A percentile compares a stretch with the other conserved stretches of the same genome.
phyloP scores from a whole-genome alignment of 2,888 invertebrate genomes.

The Leptogaster cylindrica region DNA sequence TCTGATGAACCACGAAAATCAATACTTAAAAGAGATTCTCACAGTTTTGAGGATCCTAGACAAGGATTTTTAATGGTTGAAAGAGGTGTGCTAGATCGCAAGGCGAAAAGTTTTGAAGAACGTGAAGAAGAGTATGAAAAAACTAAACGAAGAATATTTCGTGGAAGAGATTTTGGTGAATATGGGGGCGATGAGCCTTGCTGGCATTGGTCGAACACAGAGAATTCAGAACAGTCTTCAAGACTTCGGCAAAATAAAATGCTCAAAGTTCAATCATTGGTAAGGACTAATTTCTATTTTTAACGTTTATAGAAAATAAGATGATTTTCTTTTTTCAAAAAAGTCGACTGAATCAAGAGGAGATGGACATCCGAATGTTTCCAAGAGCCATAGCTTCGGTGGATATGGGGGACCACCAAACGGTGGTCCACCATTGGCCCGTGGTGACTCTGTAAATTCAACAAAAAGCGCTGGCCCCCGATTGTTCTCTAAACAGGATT shows the following conservation, averaged over 20 bases:
- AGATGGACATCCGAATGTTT: constrained; percentile 66
- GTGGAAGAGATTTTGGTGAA: constrained; percentile 54
- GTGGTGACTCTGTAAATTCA: constrained; percentile 71
- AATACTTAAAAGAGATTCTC: constrained; percentile 82
- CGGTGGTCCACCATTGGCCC: constrained; percentile 69
- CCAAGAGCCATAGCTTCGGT: constrained; percentile 88
- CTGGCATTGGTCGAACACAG: constrained; percentile 65
- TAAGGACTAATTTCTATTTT: no score
- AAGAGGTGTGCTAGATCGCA: constrained; percentile 69
- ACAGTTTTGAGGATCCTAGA: constrained; percentile 77
- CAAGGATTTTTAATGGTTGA: constrained; percentile 66
- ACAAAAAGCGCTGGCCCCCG: constrained; percentile 69
- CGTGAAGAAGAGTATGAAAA: constrained; percentile 89
- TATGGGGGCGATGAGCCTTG: constrained; percentile 43
- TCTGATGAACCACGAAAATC: constrained; percentile 75
- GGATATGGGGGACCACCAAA: constrained; percentile 71
- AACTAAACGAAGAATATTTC: constrained; percentile 83
- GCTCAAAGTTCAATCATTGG: constrained; percentile 56
- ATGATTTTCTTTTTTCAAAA: constrained; percentile 37
- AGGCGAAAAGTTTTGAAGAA: constrained; percentile 89
- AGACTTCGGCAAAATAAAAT: constrained; percentile 58
- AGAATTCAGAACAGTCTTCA: constrained; percentile 58
- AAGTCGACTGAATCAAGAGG: constrained; percentile 55
- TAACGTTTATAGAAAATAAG: constrained; percentile 3
- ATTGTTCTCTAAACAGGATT: constrained; percentile 75